phyloP scores from a whole-genome alignment of 2,888 invertebrate species.

The Gibbula magus region DNA sequence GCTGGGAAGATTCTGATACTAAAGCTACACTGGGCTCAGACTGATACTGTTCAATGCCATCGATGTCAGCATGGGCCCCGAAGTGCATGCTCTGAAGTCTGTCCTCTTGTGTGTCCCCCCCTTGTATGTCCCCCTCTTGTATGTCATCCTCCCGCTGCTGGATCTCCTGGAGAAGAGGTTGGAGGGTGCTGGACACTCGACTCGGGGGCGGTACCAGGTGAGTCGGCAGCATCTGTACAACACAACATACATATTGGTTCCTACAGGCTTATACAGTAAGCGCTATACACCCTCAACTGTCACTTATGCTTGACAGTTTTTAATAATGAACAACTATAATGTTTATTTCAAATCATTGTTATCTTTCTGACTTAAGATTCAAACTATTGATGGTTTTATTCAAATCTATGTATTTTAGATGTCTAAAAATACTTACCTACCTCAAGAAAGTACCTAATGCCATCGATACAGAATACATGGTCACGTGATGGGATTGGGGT shows the following conservation, averaged over 20 bases:
- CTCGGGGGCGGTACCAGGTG: slow-evolving; percentile 68
- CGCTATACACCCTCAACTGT: background rate
- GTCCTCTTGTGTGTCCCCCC: no score
- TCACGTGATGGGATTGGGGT: no score
- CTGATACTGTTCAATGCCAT: background rate
- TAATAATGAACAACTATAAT: no score
- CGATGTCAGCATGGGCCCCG: background rate
- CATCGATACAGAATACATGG: no score
- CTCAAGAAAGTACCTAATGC: no score
- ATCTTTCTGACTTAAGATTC: no score
- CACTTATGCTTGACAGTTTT: no score
- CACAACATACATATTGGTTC: background rate
- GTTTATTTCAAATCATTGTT: no score
- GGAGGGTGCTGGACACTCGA: slow-evolving; percentile 56
- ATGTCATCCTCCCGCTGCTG: background rate
- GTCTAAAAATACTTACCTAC: no score
- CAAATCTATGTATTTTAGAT: no score
- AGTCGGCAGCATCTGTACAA: slow-evolving; percentile 65
- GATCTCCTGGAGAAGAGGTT: slow-evolving; percentile 50
- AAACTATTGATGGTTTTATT: no score
- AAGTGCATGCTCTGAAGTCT: background rate
- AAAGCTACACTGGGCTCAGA: background rate
- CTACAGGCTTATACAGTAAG: background rate
- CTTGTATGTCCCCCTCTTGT: background rate
- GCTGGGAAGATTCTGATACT: background rate